phyloP scores from a whole-genome alignment of 2,888 invertebrate species.

The Diarsia dahlii region DNA sequence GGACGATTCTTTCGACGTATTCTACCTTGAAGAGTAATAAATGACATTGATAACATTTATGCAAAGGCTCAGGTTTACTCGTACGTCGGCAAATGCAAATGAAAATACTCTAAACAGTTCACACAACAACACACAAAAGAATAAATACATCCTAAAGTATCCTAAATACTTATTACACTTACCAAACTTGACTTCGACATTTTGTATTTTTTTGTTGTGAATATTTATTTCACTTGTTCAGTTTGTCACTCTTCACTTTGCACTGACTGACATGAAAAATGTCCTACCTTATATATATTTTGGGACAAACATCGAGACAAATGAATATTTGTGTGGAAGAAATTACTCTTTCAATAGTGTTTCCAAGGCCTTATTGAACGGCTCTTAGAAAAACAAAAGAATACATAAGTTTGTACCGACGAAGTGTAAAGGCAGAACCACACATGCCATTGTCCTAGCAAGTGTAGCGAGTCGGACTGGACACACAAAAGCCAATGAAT shows the following conservation, averaged over 20 bases:
- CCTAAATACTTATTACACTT: slow-evolving; percentile 66
- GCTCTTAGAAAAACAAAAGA: slow-evolving; percentile 84
- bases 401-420: slow-evolving; percentile 80
- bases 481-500: slow-evolving; percentile 58
- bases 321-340: slow-evolving; percentile 78
- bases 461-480: slow-evolving; percentile 50
- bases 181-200: slow-evolving; percentile 75
- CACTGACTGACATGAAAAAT: slow-evolving; percentile 74
- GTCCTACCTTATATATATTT: slow-evolving; percentile 81
- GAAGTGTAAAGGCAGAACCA: slow-evolving; percentile 52
- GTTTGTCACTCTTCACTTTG: slow-evolving; percentile 69
- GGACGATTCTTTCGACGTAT: background rate
- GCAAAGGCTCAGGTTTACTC: background rate
- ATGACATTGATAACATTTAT: background rate
- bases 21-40: background rate
- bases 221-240: slow-evolving; percentile 64
- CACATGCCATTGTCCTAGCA: slow-evolving; percentile 62
- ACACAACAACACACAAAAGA: slow-evolving; percentile 46
- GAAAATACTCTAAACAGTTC: slow-evolving; percentile 25
- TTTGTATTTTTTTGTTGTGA: slow-evolving; percentile 60
- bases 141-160: slow-evolving; percentile 48
- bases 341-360: slow-evolving; percentile 77
- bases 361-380: slow-evolving; percentile 82
- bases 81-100: background rate
- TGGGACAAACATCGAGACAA: slow-evolving; percentile 76